Base-by-base conservation (phyloP, 2,797 vertebrate species). In the Parotocinclus haroldoi region DNA sequence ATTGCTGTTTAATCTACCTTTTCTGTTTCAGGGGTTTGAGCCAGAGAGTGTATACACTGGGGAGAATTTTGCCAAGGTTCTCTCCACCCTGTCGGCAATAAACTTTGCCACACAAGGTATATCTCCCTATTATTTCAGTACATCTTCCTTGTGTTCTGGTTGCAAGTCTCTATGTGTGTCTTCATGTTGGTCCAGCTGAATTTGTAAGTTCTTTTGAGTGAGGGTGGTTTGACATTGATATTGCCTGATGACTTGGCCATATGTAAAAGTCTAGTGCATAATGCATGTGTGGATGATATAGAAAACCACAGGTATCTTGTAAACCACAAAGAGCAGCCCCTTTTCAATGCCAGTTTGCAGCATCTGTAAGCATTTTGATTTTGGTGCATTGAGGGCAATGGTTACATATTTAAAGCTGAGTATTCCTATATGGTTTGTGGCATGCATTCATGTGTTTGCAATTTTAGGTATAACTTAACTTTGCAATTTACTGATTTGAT, bases 31-130 rank as follows among this genome's bases (percentile, higher is more conserved):
- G 96, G 91, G 92, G 9, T 98, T 99, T 89, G 94, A 98, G 79
- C 91, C 94, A 1, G 89, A 92, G 75, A 93, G 93, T 76, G 82
- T 98, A 62, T 96, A 95, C 83, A 85, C 88, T 4, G 95, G 94
- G 16, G 91, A 91, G 78, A 93, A 93, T 76, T 97, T 98, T 84
- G 83, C 86, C 81, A 93, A 93, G 83, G 90, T 98, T 54, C 82
- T 98, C 80, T 91, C 81, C 64, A 94, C 94, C 1, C 87, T 98
- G 79, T 81, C 91, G 80, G 93, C 93, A 56, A 80, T 99, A 81
- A 97, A 92, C 88, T 93, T 93, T 81, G 93, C 93, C 56, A 94
- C 93, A 7, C 95, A 96, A 94, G 95, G 96, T 98, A 90, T 17
- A 9, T 50, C 17, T 36, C 11, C 10, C 9, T 67, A 16, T 45